phyloP scores from a whole-genome alignment of 2,113 vertebrate species.

The Sceloporus tristichus region DNA sequence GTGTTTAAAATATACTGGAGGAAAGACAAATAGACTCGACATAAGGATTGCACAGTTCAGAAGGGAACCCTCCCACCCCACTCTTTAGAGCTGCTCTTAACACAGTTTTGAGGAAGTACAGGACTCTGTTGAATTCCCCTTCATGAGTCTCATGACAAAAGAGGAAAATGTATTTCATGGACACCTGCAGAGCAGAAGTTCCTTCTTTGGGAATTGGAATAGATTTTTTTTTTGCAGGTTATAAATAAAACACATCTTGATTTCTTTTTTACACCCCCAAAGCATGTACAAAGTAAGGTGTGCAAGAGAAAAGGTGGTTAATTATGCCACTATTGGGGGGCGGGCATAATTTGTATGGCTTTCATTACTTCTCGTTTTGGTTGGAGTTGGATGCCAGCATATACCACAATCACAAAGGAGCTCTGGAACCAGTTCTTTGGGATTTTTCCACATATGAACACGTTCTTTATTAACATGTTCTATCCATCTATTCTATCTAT shows the following conservation, averaged over 20 bases:
- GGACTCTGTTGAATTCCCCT: slow-evolving; percentile 74
- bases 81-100: slow-evolving; percentile 16
- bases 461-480: neutral
- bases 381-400: slow-evolving; percentile 14
- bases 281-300: slow-evolving; percentile 3
- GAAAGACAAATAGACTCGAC: slow-evolving; percentile 4
- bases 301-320: slow-evolving; percentile 44
- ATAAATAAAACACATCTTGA: slow-evolving; percentile 33
- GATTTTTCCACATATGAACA: neutral
- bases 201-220: slow-evolving; percentile 67
- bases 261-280: slow-evolving; percentile 61
- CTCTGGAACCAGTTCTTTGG: neutral
- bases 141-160: slow-evolving; percentile 60
- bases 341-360: neutral
- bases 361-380: neutral
- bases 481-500: neutral
- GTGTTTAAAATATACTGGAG: neutral
- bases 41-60: accelerated
- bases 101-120: slow-evolving; percentile 69
- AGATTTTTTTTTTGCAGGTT: slow-evolving; percentile 55
- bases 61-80: neutral
- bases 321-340: neutral
- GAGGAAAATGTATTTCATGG: slow-evolving; percentile 71
- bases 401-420: neutral
- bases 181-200: slow-evolving; percentile 74